Evolutionary conservation across 2,113 vertebrate species (phyloP).

Genomic region (Macrotus californicus): DNA sequence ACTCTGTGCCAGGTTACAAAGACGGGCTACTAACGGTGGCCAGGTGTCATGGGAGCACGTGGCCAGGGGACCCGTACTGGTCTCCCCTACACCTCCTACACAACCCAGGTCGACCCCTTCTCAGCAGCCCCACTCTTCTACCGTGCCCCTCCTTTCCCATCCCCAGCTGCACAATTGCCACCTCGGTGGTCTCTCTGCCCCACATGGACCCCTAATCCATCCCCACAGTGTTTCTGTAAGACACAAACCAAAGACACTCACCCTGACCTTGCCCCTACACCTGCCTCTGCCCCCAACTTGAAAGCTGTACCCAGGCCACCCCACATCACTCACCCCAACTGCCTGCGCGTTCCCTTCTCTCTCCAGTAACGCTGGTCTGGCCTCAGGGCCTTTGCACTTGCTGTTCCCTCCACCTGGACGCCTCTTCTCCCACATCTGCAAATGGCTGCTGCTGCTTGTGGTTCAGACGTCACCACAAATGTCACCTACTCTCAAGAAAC

Average conservation of each 20-base stretch:
- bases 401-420: not conserved
- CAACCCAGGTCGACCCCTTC: not conserved
- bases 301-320: not conserved
- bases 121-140: too few species aligned
- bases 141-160: too few species aligned
- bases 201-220: not conserved
- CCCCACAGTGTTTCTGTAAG: not conserved
- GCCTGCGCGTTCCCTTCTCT: too few species aligned
- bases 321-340: fast-evolving
- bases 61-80: not conserved
- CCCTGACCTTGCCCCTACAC: too few species aligned
- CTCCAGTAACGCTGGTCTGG: fast-evolving
- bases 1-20: not conserved
- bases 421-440: not conserved
- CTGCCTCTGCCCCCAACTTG: not conserved
- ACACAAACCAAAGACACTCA: not conserved
- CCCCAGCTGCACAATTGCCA: not conserved
- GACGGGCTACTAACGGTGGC: not conserved
- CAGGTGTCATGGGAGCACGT: not conserved
- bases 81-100: not conserved
- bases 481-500: not conserved
- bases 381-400: not conserved
- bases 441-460: not conserved
- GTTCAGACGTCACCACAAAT: not conserved
- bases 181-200: not conserved